These are phyloP conservation scores for Osmerus mordax DNA, from an alignment of 2,113 vertebrate genomes.

Conservation along the genomic window DNA sequence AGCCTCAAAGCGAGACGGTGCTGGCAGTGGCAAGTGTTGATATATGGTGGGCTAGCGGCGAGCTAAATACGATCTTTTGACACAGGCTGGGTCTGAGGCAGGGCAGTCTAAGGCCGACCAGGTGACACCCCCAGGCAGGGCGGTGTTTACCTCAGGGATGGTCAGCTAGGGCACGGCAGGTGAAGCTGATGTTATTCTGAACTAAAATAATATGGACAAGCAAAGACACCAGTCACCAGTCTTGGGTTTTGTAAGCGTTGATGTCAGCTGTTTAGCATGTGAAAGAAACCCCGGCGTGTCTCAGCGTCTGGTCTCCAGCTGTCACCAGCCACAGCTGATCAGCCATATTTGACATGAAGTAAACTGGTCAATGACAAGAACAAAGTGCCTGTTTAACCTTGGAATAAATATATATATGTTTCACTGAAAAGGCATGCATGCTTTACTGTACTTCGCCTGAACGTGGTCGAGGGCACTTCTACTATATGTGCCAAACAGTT, in stretches of 20 bases:
- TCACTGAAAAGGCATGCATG: constrained; percentile 20
- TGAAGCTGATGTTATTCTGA: background rate
- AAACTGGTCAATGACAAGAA: constrained; percentile 24
- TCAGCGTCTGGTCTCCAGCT: constrained; percentile 44
- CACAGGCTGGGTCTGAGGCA: constrained; percentile 17
- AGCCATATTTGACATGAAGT: constrained; percentile 42
- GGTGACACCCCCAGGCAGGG: background rate
- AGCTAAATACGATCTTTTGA: background rate
- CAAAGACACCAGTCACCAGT: background rate
- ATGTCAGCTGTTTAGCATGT: background rate
- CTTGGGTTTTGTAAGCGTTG: background rate
- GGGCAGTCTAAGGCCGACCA: background rate
- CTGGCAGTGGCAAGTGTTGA: constrained; percentile 20
- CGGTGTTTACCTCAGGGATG: background rate
- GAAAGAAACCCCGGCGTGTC: background rate
- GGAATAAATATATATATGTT: constrained; percentile 37
- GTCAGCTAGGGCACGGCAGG: background rate
- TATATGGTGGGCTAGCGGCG: background rate
- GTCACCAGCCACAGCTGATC: constrained; percentile 30
- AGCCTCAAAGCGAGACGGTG: constrained; percentile 33
- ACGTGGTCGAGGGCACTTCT: constrained; percentile 3
- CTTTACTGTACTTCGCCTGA: constrained; percentile 20
- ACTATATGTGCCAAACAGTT: background rate
- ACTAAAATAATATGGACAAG: background rate
- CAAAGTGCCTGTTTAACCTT: constrained; percentile 28